Percentiles rank a stretch among this genome's conserved stretches.
Conservation (phyloP, 1,140 invertebrate genomes). For the Cyrtorhinus lividipennis region DNA sequence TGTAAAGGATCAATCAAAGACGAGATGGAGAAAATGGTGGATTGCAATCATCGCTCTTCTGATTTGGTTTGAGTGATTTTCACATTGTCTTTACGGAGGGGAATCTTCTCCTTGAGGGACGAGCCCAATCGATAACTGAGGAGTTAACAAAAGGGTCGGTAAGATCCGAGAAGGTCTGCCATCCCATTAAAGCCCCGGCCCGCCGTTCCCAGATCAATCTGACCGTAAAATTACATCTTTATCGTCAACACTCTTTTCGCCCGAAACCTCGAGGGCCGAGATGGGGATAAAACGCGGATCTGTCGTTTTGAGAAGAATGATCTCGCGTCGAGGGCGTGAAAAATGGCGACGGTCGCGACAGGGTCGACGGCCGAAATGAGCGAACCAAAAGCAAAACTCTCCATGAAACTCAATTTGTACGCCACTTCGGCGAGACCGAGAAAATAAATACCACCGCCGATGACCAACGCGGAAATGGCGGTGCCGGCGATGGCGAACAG, state of each 20-base stretch:
- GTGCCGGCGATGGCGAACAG: conserved; percentile 96
- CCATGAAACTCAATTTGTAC: conserved; percentile 81
- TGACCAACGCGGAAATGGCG: conserved; percentile 83
- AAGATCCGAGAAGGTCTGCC: not conserved
- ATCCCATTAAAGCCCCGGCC: not conserved
- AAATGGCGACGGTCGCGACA: conserved; percentile 95
- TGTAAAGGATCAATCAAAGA: no score
- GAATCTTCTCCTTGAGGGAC: no score
- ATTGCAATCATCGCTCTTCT: not conserved
- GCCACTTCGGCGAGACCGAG: conserved; percentile 78
- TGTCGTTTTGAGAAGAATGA: no score
- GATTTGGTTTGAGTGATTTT: not conserved
- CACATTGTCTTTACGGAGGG: not conserved
- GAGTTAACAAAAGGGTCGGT: not conserved
- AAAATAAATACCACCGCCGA: conserved; percentile 88
- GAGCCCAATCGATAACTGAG: not conserved
- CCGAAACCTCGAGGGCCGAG: no score
- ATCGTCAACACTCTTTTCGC: not conserved
- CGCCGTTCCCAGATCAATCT: not conserved
- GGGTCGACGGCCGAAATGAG: conserved; percentile 98
- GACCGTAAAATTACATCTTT: not conserved
- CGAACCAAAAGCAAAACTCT: conserved; percentile 97
- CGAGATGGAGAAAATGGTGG: no score
- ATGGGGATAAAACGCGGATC: no score
- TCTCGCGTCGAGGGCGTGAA: conserved; percentile 90